Evolutionary conservation across 2,113 vertebrate genomes (phyloP).

Genomic region (Scomber colias): DNA sequence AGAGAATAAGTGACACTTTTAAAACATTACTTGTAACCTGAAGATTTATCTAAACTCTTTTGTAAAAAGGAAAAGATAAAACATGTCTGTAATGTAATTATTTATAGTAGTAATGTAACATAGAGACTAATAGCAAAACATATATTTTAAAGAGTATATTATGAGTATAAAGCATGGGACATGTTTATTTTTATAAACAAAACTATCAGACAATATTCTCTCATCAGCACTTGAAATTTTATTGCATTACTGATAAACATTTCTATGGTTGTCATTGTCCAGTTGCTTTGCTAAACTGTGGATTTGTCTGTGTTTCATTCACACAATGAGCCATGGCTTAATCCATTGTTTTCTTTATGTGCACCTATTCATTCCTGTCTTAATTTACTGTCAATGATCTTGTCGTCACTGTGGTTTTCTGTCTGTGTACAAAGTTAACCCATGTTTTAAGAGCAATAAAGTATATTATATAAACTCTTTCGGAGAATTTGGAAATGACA

Average conservation of each 20-base stretch:
- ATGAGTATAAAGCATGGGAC: slow-evolving; percentile 83
- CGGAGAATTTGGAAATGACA: slow-evolving; percentile 69
- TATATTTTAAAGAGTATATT: slow-evolving; percentile 85
- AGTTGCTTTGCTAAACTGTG: slow-evolving; percentile 76
- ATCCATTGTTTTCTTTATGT: slow-evolving; percentile 76
- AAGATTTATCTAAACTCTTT: slow-evolving; percentile 76
- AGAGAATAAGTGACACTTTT: slow-evolving; percentile 74
- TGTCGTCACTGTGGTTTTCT: slow-evolving; percentile 84
- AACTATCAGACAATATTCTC: slow-evolving; percentile 67
- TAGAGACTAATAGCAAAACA: slow-evolving; percentile 83
- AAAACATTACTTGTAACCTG: slow-evolving; percentile 72
- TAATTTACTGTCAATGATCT: slow-evolving; percentile 79
- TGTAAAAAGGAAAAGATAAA: slow-evolving; percentile 75
- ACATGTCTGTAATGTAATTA: slow-evolving; percentile 75
- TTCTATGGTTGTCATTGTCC: slow-evolving; percentile 76
- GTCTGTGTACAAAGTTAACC: slow-evolving; percentile 84
- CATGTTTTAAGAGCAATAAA: slow-evolving; percentile 89
- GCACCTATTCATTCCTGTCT: slow-evolving; percentile 75
- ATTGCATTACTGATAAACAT: slow-evolving; percentile 62
- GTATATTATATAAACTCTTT: slow-evolving; percentile 77
- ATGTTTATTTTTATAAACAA: slow-evolving; percentile 87
- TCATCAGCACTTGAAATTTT: slow-evolving; percentile 68
- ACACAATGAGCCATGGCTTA: slow-evolving; percentile 60
- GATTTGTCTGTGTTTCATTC: slow-evolving; percentile 80
- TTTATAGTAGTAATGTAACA: slow-evolving; percentile 86